Evolutionary conservation across 2,797 vertebrate genomes (phyloP).

Genomic region (Bradypus variegatus): DNA sequence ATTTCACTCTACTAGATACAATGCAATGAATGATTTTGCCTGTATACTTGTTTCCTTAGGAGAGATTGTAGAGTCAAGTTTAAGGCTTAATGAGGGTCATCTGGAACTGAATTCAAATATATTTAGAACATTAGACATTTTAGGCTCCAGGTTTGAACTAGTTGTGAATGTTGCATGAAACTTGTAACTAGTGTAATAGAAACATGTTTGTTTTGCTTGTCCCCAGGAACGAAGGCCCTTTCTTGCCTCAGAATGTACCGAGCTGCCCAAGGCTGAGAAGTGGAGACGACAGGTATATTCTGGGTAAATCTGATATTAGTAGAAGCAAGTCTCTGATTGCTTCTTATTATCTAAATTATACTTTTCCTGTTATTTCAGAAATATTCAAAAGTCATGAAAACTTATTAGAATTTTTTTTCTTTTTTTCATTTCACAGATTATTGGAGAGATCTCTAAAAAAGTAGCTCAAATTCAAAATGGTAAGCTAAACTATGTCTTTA

Average conservation of each 20-base stretch:
- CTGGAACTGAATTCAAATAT: not conserved
- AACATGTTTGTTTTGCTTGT: conserved; percentile 14
- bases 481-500: conserved; percentile 69
- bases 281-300: conserved; percentile 89
- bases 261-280: conserved; percentile 95
- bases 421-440: conserved; percentile 79
- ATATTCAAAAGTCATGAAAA: conserved; percentile 9
- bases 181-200: not conserved
- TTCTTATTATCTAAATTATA: not conserved
- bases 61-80: not conserved
- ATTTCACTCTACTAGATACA: not conserved
- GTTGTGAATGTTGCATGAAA: not conserved
- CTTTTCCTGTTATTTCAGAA: not conserved
- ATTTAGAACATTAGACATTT: not conserved
- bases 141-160: not conserved
- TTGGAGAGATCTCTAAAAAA: conserved; percentile 98
- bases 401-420: conserved; percentile 42
- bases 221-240: conserved; percentile 90
- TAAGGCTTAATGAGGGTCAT: not conserved
- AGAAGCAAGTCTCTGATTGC: not conserved
- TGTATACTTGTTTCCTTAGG: not conserved
- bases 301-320: not conserved
- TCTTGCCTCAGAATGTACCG: conserved; percentile 91
- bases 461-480: conserved; percentile 98
- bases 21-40: not conserved